A percentile compares a stretch with the other conserved stretches of the same genome.
Evolutionary conservation across 1,140 invertebrate species (phyloP).

Genomic region (Ostrea edulis): DNA sequence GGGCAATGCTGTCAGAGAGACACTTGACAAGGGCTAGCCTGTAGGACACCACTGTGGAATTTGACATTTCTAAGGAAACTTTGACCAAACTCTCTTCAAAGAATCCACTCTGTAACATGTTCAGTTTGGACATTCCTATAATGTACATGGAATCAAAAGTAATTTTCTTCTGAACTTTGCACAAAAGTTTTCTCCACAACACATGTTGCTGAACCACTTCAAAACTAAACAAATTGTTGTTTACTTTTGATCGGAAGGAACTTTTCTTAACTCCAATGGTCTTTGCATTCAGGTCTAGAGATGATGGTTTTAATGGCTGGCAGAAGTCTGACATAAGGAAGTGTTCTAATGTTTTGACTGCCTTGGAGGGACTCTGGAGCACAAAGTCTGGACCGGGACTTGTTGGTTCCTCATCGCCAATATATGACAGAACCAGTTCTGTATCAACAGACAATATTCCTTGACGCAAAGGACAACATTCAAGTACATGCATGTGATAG

Average conservation of each 20-base stretch:
- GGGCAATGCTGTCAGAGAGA: conserved; percentile 59
- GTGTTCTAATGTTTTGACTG: conserved; percentile 36
- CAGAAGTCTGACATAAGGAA: conserved; percentile 67
- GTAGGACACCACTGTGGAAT: conserved; percentile 44
- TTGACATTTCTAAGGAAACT: conserved; percentile 58
- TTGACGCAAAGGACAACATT: conserved; percentile 70
- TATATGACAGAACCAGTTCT: conserved; percentile 67
- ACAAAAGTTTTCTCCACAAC: conserved; percentile 58
- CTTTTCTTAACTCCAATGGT: conserved; percentile 46
- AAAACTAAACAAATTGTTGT: conserved; percentile 45
- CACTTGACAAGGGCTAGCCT: conserved; percentile 69
- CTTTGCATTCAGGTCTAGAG: conserved; percentile 51
- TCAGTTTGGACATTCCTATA: conserved; percentile 66
- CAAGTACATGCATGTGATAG: conserved; percentile 66
- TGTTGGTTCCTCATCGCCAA: conserved; percentile 42
- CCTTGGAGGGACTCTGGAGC: conserved; percentile 39
- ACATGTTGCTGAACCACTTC: conserved; percentile 56
- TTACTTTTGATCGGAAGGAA: conserved; percentile 36
- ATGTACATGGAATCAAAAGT: conserved; percentile 66
- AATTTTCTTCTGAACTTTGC: conserved; percentile 48
- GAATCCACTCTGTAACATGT: conserved; percentile 67
- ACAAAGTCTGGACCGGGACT: conserved; percentile 47
- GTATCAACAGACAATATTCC: conserved; percentile 67
- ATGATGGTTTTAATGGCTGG: conserved; percentile 52
- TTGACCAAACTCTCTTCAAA: conserved; percentile 69